Base-by-base conservation (phyloP, 2,888 invertebrate species). In the Orthonevra nobilis region DNA sequence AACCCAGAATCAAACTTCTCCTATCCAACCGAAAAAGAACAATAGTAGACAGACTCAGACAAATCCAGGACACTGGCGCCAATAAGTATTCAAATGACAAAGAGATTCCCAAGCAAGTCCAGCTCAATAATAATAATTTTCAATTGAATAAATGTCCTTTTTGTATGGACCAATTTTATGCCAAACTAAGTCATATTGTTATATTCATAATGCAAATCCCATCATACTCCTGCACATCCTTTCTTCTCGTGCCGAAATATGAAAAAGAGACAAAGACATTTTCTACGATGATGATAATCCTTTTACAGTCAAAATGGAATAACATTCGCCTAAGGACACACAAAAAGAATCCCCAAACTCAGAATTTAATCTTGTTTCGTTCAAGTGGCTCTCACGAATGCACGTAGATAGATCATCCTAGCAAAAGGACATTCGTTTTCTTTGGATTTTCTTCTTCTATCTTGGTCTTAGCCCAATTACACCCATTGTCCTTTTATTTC, bases 301-400 rank as follows among this genome's bases (percentile, higher is more conserved):
- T 79, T 73, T 73, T 34, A 54, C 50, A 60, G 36, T 1, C 28
- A 42, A 60, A 38, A 7, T 9, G 1, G 1, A 46, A 23, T 26
- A 42, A 50, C 26, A 46, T 5, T 32, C 32, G 9, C 4, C 9
- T 19, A 20, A 38, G 26, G 9, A 36, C 30, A 75, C n/a, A 50
- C 50, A 52, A 44, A 54, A 19, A 42, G 15, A 40, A 17, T 30
- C 30, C 17, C 5, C 5, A 38, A 54, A 10, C 10, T 34, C 26
- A 26, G 14, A n/a, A n/a, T 46, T 40, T 79, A 79, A 79, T 79
- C 79, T 79, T 79, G 79, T 79, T 79, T 68, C 66, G 60, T 68
- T 79, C 79, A 79, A 73, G 73, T 79, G 79, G 79, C 61, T 79
- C 72, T 73, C 63, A 6, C 2, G n/a, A n/a, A n/a, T n/a, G n/a